Conservation (phyloP, 2,888 invertebrate genomes). For the Megalurothrips usitatus region DNA sequence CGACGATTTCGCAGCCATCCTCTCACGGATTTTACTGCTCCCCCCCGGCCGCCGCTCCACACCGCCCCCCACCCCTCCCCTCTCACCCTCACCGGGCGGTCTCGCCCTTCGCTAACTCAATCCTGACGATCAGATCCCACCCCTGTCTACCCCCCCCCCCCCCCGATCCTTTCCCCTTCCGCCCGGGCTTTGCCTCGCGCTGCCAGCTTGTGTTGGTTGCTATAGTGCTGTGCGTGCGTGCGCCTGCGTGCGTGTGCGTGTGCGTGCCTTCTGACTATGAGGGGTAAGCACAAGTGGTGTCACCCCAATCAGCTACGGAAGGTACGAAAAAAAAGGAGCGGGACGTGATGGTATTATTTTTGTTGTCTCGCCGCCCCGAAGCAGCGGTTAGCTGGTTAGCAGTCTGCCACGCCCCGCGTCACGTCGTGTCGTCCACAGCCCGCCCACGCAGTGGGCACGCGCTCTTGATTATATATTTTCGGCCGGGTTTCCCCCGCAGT, state of each 20-base stretch:
- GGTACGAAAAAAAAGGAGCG: no score
- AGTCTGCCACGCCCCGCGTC: no score
- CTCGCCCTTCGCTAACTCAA: conserved; percentile 18
- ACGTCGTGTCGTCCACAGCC: no score
- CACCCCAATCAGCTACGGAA: no score
- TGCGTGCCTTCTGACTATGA: neutral
- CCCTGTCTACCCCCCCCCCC: neutral
- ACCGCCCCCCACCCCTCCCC: neutral
- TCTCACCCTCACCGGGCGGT: neutral
- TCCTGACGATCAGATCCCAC: conserved; percentile 15
- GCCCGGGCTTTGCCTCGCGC: neutral
- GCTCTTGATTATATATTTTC: no score
- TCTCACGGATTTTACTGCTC: conserved; percentile 22
- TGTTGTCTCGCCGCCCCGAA: no score
- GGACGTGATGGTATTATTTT: no score
- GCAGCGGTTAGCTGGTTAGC: no score
- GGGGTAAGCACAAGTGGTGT: no score
- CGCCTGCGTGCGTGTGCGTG: neutral
- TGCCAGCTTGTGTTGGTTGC: no score
- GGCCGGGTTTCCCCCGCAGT: no score
- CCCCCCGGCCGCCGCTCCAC: neutral
- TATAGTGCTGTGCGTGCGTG: neutral
- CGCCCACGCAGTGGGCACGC: no score
- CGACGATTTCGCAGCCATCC: conserved; percentile 21
- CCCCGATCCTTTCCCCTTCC: neutral